Conservation (phyloP, 2,888 invertebrate genomes). For the Tetanocera ferruginea region DNA sequence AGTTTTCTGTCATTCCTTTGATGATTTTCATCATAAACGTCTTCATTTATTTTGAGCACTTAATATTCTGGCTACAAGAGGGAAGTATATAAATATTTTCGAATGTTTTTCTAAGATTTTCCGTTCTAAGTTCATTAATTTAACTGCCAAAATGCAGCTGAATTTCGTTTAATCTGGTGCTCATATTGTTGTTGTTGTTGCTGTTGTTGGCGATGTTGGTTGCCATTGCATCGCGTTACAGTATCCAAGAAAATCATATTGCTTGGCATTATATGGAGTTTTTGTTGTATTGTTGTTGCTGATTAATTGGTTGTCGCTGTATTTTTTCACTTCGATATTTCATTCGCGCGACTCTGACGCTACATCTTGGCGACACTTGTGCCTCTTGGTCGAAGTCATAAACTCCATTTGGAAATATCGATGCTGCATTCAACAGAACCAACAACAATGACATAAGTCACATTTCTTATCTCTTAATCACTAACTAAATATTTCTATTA, state of each 20-base stretch:
- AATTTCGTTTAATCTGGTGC: constrained; percentile 50
- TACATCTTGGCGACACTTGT: constrained; percentile 62
- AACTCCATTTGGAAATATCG: constrained; percentile 58
- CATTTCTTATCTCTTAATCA: constrained; percentile 35
- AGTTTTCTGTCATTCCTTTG: too few species aligned
- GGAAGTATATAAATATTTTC: neutral
- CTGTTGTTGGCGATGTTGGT: constrained; percentile 4
- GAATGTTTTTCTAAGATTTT: neutral
- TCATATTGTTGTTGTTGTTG: constrained; percentile 21
- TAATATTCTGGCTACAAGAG: neutral
- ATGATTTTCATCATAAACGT: too few species aligned
- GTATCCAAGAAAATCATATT: constrained; percentile 53
- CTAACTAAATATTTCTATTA: constrained; percentile 32
- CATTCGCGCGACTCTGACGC: constrained; percentile 47
- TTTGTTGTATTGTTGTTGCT: constrained; percentile 17
- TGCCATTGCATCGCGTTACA: constrained; percentile 38
- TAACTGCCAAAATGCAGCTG: constrained; percentile 58
- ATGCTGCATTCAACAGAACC: neutral
- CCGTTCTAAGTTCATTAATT: constrained; percentile 54
- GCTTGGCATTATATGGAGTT: constrained; percentile 51
- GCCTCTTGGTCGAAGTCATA: constrained; percentile 57
- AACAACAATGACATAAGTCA: constrained; percentile 21
- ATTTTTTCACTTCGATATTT: constrained; percentile 61
- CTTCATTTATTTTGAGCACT: too few species aligned
- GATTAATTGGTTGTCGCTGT: constrained; percentile 65